These are phyloP conservation scores for Gonatopus flavifemur DNA, from an alignment of 1,140 invertebrate genomes.

Conservation along the genomic window DNA sequence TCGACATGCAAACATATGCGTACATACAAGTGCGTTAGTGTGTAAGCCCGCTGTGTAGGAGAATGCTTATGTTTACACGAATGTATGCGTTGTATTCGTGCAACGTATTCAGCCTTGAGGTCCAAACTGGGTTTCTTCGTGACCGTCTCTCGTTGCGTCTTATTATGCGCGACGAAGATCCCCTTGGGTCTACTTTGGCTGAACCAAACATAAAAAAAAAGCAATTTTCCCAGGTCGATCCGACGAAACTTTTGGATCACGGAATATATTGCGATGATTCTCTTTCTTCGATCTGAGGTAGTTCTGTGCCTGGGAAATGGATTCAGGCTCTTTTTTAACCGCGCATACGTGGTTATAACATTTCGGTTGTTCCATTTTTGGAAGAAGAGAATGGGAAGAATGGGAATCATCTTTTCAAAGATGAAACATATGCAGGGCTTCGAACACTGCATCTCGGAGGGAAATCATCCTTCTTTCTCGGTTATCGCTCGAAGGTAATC, in stretches of 20 bases:
- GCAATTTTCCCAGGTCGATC: conserved; percentile 31
- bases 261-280: conserved; percentile 36
- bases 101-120: conserved; percentile 9
- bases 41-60: neutral
- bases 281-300: conserved; percentile 30
- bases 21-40: neutral
- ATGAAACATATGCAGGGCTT: conserved; percentile 10
- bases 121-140: conserved; percentile 19
- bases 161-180: conserved; percentile 36
- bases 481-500: conserved; percentile 6
- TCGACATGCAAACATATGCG: conserved; percentile 17
- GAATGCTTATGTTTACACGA: too few species aligned
- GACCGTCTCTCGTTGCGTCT: conserved; percentile 12
- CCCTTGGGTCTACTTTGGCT: conserved; percentile 16
- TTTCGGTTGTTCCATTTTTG: too few species aligned
- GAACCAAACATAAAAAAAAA: conserved; percentile 13
- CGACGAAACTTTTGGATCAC: conserved; percentile 23
- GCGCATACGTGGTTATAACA: too few species aligned
- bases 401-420: too few species aligned
- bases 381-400: too few species aligned
- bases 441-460: too few species aligned
- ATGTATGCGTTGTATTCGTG: conserved; percentile 1
- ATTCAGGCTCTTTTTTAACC: too few species aligned
- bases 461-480: too few species aligned
- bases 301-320: too few species aligned